phyloP scores from a whole-genome alignment of 2,888 invertebrate species.

The Julus scanicus region DNA sequence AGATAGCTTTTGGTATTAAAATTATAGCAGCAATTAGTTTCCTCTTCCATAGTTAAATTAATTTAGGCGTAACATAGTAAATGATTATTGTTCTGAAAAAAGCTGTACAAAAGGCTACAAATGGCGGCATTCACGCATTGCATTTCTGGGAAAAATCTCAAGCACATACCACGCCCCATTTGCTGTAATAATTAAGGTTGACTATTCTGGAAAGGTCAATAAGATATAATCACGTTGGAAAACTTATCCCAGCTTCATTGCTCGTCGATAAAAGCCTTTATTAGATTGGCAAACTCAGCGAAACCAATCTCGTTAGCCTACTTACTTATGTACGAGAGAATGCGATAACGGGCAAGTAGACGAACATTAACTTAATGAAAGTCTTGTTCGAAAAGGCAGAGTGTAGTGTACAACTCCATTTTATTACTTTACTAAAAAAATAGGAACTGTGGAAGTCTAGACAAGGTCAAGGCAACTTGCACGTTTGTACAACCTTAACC shows the following conservation, averaged over 20 bases:
- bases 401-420: not conserved
- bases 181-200: conserved; percentile 1
- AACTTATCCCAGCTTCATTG: not conserved
- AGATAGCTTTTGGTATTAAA: no score
- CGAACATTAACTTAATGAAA: conserved; percentile 36
- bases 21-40: no score
- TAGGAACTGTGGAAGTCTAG: not conserved
- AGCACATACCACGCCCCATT: conserved; percentile 15
- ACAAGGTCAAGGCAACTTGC: not conserved
- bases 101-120: no score
- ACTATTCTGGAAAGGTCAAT: conserved; percentile 29
- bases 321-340: conserved; percentile 39
- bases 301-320: conserved; percentile 12
- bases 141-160: not conserved
- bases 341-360: conserved; percentile 13
- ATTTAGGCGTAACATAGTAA: no score
- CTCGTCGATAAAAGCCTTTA: conserved; percentile 36
- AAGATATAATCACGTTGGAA: conserved; percentile 22
- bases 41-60: no score
- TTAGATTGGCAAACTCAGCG: conserved; percentile 22
- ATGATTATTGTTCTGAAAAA: no score
- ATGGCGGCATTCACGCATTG: not conserved
- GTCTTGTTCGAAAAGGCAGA: not conserved
- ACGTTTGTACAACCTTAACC: no score
- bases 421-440: not conserved